These are phyloP conservation scores for Manis javanica DNA, from an alignment of 2,797 vertebrate genomes.

Conservation along the genomic window DNA sequence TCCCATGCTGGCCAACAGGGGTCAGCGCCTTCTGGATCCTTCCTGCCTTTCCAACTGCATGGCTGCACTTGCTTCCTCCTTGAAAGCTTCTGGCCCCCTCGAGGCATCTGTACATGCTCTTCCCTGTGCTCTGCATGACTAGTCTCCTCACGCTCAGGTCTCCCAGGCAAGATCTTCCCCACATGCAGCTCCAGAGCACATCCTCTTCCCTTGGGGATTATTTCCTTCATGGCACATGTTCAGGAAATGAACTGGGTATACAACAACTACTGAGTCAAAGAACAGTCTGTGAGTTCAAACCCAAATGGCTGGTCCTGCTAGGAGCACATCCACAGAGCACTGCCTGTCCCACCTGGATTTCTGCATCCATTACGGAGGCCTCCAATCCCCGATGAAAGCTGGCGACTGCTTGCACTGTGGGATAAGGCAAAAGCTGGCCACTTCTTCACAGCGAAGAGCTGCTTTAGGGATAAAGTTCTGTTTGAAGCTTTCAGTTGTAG, in stretches of 20 bases:
- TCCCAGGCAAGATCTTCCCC: not conserved
- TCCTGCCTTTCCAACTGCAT: not conserved
- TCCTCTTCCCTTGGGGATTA: too few species aligned
- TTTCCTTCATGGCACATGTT: not conserved
- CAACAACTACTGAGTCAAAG: not conserved
- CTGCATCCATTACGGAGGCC: too few species aligned
- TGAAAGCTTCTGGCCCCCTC: not conserved
- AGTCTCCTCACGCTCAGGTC: not conserved
- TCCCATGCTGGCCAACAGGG: not conserved
- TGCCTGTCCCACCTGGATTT: too few species aligned
- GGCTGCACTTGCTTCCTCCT: not conserved
- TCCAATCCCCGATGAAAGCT: not conserved
- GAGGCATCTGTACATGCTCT: not conserved
- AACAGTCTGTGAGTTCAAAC: not conserved
- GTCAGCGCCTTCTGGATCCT: not conserved
- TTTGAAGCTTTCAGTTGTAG: not conserved
- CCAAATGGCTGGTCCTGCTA: accelerated
- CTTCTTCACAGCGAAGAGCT: slow-evolving; percentile 1
- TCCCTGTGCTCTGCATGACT: not conserved
- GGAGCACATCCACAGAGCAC: not conserved
- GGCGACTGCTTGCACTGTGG: accelerated
- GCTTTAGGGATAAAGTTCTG: not conserved
- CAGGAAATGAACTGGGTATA: not conserved
- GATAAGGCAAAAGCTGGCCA: not conserved
- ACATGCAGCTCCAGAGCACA: not conserved